Evolutionary conservation across 2,888 invertebrate species (phyloP), one percentile per base, ranked within the genome.

Genomic region (Chironomus tentans): DNA sequence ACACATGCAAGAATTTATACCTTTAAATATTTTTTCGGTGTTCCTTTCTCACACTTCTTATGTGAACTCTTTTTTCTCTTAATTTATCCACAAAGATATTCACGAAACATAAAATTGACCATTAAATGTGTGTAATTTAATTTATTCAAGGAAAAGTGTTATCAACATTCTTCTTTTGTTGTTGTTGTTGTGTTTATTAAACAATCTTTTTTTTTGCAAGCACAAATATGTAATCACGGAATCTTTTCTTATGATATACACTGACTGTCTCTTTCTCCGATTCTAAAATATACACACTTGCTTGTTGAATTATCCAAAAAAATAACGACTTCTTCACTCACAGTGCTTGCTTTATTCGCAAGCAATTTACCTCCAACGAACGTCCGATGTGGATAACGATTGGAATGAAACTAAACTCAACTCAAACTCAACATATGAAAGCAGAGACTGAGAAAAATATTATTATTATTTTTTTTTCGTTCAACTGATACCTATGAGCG

Each of bases 101-200:
- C n/a, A 6, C 28, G n/a, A 22, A 68, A 68, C 28, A 28, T n/a
- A n/a, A 68, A 15, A n/a, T n/a, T 61, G 61, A 21, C 15, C 61
- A 38, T 38, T 38, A 38, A 61, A 68, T 28, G 28, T 68, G 68
- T 68, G 68, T 68, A 68, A 68, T 68, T 68, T 68, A 68, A 68
- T 68, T 68, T 68, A 68, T 68, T 68, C 68, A 68, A 22, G 21
- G 6, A 68, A 68, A 68, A 28, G 12, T 68, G 22, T 68, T 28
- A 28, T 22, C 68, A 68, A 68, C 28, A 28, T 68, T 68, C 22
- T 68, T 68, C n/a, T 61, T 21, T 15, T 68, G n/a, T n/a, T n/a
- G n/a, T 22, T 56, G 2, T 3, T 24, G 22, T 24, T 56, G 56
- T 7, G 18, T 50, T n/a, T 56, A 56, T 56, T 56, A 56, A 56